Evolutionary conservation across 2,113 vertebrate species (phyloP).

Genomic region (Sus scrofa): DNA sequence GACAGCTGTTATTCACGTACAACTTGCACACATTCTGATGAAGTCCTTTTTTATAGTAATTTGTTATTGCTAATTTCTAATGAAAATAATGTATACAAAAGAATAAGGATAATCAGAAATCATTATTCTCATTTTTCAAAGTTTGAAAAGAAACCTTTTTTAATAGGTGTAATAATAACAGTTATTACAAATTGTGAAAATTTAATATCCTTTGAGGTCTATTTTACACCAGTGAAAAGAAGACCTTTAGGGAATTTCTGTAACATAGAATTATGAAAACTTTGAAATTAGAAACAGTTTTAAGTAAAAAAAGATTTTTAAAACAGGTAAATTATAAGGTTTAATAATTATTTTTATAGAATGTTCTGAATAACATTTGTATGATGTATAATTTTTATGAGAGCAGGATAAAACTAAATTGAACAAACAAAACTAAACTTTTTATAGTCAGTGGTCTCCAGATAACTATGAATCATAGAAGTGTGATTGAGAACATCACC

Average conservation of each 20-base stretch:
- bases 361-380: neutral
- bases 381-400: neutral
- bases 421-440: neutral
- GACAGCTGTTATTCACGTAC: constrained; percentile 34
- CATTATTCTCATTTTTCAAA: constrained; percentile 64
- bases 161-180: neutral
- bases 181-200: constrained; percentile 51
- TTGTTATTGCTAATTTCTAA: constrained; percentile 53
- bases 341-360: neutral
- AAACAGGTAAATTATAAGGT: neutral
- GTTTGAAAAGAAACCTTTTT: constrained; percentile 57
- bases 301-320: constrained; percentile 51
- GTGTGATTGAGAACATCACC: neutral
- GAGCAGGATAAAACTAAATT: neutral
- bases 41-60: constrained; percentile 47
- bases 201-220: neutral
- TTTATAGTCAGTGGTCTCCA: neutral
- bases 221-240: neutral
- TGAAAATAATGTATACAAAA: constrained; percentile 54
- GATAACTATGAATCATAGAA: neutral
- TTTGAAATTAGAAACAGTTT: constrained; percentile 1
- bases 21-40: constrained; percentile 34
- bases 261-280: constrained; percentile 9
- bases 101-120: constrained; percentile 66
- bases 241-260: neutral